Evolutionary conservation across 2,113 vertebrate species (phyloP).

Genomic region (Glaucidium brasilianum): DNA sequence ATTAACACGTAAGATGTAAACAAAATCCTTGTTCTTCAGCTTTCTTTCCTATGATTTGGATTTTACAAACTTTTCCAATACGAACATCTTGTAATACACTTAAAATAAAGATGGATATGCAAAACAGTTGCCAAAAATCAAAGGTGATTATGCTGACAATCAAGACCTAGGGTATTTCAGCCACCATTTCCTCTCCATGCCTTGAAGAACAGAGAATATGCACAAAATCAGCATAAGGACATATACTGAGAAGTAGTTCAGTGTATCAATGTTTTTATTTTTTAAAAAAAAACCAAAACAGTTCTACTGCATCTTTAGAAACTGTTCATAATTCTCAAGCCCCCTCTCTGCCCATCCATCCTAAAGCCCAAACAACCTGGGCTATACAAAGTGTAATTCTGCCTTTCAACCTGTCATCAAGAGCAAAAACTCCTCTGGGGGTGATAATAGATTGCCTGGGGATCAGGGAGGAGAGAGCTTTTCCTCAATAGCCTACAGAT

Average conservation of each 20-base stretch:
- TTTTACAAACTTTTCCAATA: background rate
- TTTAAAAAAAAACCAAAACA: too few species aligned
- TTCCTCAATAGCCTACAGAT: background rate
- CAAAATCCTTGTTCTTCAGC: background rate
- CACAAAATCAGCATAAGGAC: background rate
- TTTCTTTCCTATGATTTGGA: background rate
- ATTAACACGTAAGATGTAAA: constrained; percentile 5
- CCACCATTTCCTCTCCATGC: background rate
- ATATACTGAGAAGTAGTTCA: background rate
- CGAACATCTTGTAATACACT: background rate
- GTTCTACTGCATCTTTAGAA: background rate
- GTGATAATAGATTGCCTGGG: background rate
- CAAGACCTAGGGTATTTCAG: background rate
- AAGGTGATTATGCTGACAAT: background rate
- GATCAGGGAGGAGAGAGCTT: background rate
- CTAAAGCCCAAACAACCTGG: background rate
- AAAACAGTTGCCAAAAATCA: background rate
- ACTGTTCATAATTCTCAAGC: background rate
- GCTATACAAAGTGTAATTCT: background rate
- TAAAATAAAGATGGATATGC: background rate
- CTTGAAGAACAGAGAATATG: background rate
- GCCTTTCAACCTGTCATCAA: background rate
- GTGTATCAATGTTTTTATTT: background rate
- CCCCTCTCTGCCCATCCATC: background rate
- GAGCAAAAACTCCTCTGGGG: background rate